These are phyloP conservation scores for Lithophane ornitopus DNA, from an alignment of 2,888 invertebrate species.

Conservation along the genomic window DNA sequence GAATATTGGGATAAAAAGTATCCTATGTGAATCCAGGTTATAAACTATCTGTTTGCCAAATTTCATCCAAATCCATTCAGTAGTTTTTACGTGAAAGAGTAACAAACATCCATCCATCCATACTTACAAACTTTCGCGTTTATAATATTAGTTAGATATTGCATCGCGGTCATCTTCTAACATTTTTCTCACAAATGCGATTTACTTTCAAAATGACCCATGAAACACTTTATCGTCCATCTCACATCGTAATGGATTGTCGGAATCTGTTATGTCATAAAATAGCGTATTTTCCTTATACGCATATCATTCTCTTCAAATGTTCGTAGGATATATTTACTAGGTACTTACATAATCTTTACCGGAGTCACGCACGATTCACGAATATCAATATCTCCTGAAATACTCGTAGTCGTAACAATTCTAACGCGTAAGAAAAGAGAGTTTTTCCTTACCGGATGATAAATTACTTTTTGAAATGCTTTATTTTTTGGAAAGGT, in stretches of 20 bases:
- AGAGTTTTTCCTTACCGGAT: background rate
- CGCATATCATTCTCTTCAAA: background rate
- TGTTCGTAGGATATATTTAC: slow-evolving; percentile 14
- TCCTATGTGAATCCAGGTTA: no score
- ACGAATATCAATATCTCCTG: slow-evolving; percentile 17
- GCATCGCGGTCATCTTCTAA: no score
- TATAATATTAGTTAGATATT: no score
- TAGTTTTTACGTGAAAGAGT: no score
- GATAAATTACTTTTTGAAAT: no score
- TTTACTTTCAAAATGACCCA: slow-evolving; percentile 8
- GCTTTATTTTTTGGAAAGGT: background rate
- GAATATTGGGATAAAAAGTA: no score
- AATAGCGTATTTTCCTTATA: slow-evolving; percentile 19
- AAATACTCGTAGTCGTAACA: background rate
- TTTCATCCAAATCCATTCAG: no score
- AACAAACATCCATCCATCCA: no score
- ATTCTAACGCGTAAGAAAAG: background rate
- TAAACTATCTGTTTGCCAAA: no score
- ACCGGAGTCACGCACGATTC: slow-evolving; percentile 13
- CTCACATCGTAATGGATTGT: background rate
- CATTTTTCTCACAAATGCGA: background rate
- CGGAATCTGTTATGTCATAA: slow-evolving; percentile 22
- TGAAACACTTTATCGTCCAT: background rate
- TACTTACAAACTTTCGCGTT: no score
- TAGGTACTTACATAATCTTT: slow-evolving; percentile 3